Evolutionary conservation across 1,140 invertebrate species (phyloP).

Genomic region (Zaprionus taronus): DNA sequence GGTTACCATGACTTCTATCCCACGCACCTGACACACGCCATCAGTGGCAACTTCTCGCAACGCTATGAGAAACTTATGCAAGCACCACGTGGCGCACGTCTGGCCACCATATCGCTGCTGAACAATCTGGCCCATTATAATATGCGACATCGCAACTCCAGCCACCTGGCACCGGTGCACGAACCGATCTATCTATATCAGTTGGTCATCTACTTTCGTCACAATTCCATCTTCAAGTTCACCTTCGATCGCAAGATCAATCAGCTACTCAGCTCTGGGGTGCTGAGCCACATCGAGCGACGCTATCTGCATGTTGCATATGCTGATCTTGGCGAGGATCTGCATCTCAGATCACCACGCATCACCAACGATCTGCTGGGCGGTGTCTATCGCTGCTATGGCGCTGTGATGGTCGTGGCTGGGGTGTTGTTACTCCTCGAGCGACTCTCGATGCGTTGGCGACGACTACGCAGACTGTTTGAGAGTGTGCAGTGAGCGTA

Average conservation of each 20-base stretch:
- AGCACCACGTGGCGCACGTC: background rate
- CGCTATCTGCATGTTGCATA: slow-evolving; percentile 32
- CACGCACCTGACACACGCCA: slow-evolving; percentile 11
- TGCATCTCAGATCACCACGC: background rate
- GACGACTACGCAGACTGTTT: slow-evolving; percentile 17
- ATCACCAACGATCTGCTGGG: slow-evolving; percentile 49
- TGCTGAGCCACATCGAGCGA: slow-evolving; percentile 49
- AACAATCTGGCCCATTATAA: slow-evolving; percentile 64
- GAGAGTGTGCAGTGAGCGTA: slow-evolving; percentile 43
- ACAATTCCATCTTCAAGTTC: slow-evolving; percentile 47
- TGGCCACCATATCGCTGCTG: slow-evolving; percentile 59
- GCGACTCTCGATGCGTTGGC: slow-evolving; percentile 17
- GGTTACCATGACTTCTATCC: slow-evolving; percentile 67
- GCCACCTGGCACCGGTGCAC: slow-evolving; percentile 37
- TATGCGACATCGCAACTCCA: slow-evolving; percentile 21
- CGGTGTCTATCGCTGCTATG: slow-evolving; percentile 34
- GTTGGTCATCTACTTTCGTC: slow-evolving; percentile 60
- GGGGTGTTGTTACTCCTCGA: slow-evolving; percentile 39
- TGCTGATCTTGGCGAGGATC: slow-evolving; percentile 1
- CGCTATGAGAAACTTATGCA: slow-evolving; percentile 36
- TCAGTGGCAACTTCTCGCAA: slow-evolving; percentile 24
- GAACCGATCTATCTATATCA: slow-evolving; percentile 67
- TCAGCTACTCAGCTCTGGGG: slow-evolving; percentile 56
- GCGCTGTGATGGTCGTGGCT: slow-evolving; percentile 5
- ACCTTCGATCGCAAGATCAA: slow-evolving; percentile 62